Conservation (phyloP, 2,888 invertebrate genomes). For the Caenorhabditis sp. region DNA sequence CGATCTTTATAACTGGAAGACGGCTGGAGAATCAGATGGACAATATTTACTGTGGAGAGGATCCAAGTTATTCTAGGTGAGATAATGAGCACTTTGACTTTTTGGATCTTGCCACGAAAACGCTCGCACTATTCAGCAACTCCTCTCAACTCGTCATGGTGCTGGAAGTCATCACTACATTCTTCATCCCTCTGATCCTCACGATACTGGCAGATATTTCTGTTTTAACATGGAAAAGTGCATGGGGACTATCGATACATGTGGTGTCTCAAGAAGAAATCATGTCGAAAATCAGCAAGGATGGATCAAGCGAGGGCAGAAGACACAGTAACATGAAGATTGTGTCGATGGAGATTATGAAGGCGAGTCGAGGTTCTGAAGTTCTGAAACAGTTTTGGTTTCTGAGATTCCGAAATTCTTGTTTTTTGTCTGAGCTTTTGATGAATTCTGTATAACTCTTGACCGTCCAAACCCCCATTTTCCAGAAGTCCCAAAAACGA, state of each 20-base stretch:
- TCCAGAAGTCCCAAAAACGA: slow-evolving; percentile 44
- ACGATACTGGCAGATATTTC: slow-evolving; percentile 71
- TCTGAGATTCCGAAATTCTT: too few species aligned
- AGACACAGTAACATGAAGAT: slow-evolving; percentile 62
- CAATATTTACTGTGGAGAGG: slow-evolving; percentile 66
- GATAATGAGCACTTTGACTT: background rate
- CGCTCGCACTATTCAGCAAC: background rate
- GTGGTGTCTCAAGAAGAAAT: slow-evolving; percentile 61
- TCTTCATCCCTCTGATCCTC: slow-evolving; percentile 69
- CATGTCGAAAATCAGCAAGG: background rate
- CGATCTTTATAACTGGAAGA: slow-evolving; percentile 65
- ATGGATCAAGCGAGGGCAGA: background rate
- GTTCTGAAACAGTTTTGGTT: too few species aligned
- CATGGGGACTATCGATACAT: slow-evolving; percentile 44
- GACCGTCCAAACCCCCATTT: background rate
- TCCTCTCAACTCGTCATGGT: slow-evolving; percentile 21
- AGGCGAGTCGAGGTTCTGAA: slow-evolving; percentile 31
- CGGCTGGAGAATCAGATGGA: slow-evolving; percentile 44
- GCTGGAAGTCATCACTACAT: slow-evolving; percentile 65
- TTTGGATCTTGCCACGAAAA: too few species aligned
- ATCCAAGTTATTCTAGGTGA: slow-evolving; percentile 38
- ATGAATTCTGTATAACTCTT: background rate
- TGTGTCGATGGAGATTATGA: slow-evolving; percentile 63
- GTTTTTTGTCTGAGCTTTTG: too few species aligned
- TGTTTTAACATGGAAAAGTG: slow-evolving; percentile 65